These are phyloP conservation scores for Arenicola marina DNA, from an alignment of 2,888 invertebrate genomes.

Conservation along the genomic window DNA sequence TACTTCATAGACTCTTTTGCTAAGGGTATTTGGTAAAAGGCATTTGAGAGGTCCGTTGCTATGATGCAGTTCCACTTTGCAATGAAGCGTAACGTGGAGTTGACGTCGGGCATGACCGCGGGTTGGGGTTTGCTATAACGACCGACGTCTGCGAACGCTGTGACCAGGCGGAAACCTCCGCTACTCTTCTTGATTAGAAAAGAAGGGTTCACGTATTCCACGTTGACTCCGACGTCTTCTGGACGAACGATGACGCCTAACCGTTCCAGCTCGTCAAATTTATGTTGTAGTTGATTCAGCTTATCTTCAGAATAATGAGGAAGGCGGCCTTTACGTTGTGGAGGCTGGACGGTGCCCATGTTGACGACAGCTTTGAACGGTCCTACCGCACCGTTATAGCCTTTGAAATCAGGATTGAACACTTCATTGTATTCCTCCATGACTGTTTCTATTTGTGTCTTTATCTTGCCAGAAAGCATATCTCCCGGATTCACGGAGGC, in stretches of 20 bases:
- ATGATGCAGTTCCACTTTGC: constrained; percentile 25
- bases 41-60: constrained; percentile 28
- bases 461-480: too few relatives aligned
- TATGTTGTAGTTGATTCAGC: constrained; percentile 18
- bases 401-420: too few relatives aligned
- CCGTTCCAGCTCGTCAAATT: constrained; percentile 5
- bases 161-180: neutral
- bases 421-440: too few relatives aligned
- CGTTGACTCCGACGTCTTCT: neutral
- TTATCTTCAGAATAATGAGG: constrained; percentile 30
- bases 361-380: too few relatives aligned
- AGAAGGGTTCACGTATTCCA: constrained; percentile 7
- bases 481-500: too few relatives aligned
- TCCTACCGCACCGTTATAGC: too few relatives aligned
- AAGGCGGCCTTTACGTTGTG: too few relatives aligned
- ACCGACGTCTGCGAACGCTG: constrained; percentile 11
- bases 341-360: too few relatives aligned
- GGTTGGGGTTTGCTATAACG: constrained; percentile 36
- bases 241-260: neutral
- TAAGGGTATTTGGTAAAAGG: constrained; percentile 35
- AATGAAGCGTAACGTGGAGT: constrained; percentile 24
- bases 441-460: too few relatives aligned
- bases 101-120: constrained; percentile 17
- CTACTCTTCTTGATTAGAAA: constrained; percentile 5
- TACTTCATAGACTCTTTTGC: constrained; percentile 34